These are phyloP conservation scores for Microcebus jonahi DNA, from an alignment of 2,113 vertebrate genomes.

Conservation along the genomic window DNA sequence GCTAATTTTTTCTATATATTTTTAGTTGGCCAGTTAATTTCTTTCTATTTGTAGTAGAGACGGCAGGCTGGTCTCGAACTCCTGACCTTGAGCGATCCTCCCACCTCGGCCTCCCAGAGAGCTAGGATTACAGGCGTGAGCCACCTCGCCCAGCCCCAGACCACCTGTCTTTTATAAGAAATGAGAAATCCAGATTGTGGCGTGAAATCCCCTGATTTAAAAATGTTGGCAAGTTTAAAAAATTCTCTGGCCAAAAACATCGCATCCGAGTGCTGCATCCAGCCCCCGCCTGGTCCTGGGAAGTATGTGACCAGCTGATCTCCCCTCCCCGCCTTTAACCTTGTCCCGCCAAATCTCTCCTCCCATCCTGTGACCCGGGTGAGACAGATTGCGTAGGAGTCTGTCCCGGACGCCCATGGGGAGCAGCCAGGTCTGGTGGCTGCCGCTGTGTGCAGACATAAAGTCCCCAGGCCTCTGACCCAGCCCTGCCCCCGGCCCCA, in stretches of 20 bases:
- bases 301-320: accelerated
- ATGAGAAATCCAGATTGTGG: background rate
- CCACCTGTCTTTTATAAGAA: background rate
- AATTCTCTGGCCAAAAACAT: background rate
- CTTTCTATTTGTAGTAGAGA: too few species aligned
- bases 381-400: background rate
- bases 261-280: background rate
- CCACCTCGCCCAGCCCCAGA: background rate
- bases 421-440: accelerated
- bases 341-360: background rate
- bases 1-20: too few species aligned
- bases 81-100: too few species aligned
- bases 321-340: background rate
- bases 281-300: background rate
- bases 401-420: accelerated
- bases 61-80: too few species aligned
- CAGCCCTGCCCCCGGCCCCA: background rate
- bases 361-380: background rate
- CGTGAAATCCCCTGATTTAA: background rate
- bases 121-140: too few species aligned
- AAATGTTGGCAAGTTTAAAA: background rate
- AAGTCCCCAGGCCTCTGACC: background rate
- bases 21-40: too few species aligned
- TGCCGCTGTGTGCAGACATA: background rate
- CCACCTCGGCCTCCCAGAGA: too few species aligned